These are phyloP conservation scores for Synergus japonicus DNA, from an alignment of 2,888 invertebrate genomes.

Conservation along the genomic window DNA sequence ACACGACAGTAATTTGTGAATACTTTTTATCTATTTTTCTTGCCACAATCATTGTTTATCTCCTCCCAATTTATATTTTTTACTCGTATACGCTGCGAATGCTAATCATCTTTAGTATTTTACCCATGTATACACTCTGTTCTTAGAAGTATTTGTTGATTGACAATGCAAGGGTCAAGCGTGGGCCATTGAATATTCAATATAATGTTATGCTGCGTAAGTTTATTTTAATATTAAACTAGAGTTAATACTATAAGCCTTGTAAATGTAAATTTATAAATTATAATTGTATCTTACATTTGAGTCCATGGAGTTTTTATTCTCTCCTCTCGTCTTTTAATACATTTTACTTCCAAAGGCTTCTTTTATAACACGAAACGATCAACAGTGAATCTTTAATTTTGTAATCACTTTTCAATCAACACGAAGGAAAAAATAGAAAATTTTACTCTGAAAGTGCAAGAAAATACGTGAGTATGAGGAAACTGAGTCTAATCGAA, in stretches of 20 bases:
- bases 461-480: background rate
- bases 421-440: background rate
- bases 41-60: constrained; percentile 47
- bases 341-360: background rate
- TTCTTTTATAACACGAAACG: background rate
- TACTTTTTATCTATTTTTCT: constrained; percentile 40
- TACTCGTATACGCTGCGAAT: constrained; percentile 1
- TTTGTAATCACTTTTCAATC: background rate
- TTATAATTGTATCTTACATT: constrained; percentile 74
- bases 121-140: constrained; percentile 48
- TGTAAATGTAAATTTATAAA: constrained; percentile 76
- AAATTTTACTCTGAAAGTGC: background rate
- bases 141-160: constrained; percentile 57
- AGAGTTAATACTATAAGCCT: constrained; percentile 71
- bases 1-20: constrained; percentile 4
- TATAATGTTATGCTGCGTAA: constrained; percentile 71
- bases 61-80: background rate
- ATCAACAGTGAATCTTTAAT: background rate
- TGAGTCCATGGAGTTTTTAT: constrained; percentile 52
- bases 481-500: background rate
- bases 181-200: constrained; percentile 66
- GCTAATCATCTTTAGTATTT: constrained; percentile 11
- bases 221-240: constrained; percentile 75
- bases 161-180: constrained; percentile 61
- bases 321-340: background rate